Evolutionary conservation across 2,888 invertebrate genomes (phyloP).

Genomic region (Aphidoletes aphidimyza): DNA sequence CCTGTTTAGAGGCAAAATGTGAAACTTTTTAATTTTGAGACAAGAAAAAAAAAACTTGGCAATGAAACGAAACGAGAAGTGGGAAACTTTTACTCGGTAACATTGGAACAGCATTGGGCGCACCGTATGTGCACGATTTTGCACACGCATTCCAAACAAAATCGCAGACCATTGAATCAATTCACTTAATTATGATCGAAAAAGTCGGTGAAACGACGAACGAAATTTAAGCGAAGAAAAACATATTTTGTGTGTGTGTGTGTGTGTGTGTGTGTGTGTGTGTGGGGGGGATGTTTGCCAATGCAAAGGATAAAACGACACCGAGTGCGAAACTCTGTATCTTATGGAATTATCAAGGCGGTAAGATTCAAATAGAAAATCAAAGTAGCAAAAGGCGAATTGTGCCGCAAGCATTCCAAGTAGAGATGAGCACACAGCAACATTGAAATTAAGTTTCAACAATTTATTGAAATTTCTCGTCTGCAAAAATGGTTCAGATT

Average conservation of each 20-base stretch:
- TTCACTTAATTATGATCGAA: constrained; percentile 31
- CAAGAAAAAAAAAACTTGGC: neutral
- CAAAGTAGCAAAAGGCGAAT: neutral
- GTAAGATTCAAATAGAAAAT: neutral
- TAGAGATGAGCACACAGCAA: neutral
- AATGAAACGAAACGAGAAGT: neutral
- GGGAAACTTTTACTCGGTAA: neutral
- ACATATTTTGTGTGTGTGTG: too few relatives aligned
- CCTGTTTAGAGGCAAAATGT: neutral
- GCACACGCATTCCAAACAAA: neutral
- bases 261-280: too few relatives aligned
- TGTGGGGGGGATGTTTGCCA: too few relatives aligned
- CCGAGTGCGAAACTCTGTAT: neutral
- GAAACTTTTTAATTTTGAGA: neutral
- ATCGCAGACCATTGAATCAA: neutral
- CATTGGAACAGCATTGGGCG: neutral
- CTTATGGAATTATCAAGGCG: too few relatives aligned
- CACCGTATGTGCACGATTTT: neutral
- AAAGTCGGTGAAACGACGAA: neutral
- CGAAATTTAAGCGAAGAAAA: too few relatives aligned
- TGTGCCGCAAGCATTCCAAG: neutral
- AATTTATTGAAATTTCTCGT: neutral
- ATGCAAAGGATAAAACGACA: neutral
- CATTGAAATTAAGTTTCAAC: neutral
- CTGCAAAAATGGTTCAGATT: neutral